Percentiles rank a stretch among this genome's conserved stretches.
These are phyloP conservation scores for Bombyx mandarina DNA, from an alignment of 1,140 invertebrate species.

Conservation along the genomic window DNA sequence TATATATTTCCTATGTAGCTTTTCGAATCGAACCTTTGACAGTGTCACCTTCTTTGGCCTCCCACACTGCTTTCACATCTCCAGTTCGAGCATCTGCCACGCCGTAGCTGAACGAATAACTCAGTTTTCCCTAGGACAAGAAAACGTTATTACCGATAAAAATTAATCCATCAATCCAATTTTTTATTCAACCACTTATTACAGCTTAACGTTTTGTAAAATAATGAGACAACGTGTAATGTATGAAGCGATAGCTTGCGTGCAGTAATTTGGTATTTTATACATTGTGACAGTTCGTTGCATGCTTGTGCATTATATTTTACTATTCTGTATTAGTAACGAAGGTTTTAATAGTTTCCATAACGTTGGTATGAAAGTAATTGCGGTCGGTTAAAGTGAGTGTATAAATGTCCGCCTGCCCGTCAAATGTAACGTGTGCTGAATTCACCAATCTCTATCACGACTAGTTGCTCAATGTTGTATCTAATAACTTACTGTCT, in stretches of 20 bases:
- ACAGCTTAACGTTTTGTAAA: constrained; percentile 19
- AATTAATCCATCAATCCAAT: constrained; percentile 18
- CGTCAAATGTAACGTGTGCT: constrained; percentile 25
- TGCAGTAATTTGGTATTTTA: constrained; percentile 48
- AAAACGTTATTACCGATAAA: constrained; percentile 9
- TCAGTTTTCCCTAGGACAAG: constrained; percentile 56
- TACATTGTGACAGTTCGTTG: constrained; percentile 47
- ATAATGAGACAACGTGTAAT: constrained; percentile 29
- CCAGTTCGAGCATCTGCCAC: constrained; percentile 72
- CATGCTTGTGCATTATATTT: constrained; percentile 43
- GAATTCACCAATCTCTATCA: constrained; percentile 40
- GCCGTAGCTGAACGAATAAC: constrained; percentile 73
- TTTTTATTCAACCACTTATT: constrained; percentile 26
- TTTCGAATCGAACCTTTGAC: constrained; percentile 58
- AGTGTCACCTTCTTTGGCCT: constrained; percentile 74
- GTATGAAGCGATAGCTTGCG: constrained; percentile 46
- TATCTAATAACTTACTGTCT: constrained; percentile 6
- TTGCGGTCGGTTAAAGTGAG: constrained; percentile 25
- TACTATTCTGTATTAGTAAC: constrained; percentile 56
- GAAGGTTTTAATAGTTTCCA: constrained; percentile 48
- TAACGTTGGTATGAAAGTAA: constrained; percentile 39
- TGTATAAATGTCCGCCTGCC: constrained; percentile 35
- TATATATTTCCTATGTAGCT: too few relatives aligned
- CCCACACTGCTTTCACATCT: constrained; percentile 76
- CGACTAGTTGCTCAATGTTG: constrained; percentile 28